These are phyloP conservation scores for Zaprionus lineosus DNA, from an alignment of 2,888 invertebrate genomes.

Conservation along the genomic window DNA sequence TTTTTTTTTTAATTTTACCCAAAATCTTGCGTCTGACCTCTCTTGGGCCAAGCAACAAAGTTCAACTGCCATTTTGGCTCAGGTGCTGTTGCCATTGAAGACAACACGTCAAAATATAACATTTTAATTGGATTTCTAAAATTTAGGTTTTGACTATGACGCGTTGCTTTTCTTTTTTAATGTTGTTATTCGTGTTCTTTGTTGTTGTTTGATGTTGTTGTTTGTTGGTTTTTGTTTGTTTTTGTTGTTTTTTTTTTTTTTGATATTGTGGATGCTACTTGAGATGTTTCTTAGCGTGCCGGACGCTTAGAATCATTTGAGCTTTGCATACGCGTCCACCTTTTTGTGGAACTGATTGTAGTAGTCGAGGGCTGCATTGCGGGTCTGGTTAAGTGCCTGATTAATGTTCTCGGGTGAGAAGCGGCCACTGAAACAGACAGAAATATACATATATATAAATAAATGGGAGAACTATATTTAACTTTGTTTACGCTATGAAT, in stretches of 20 bases:
- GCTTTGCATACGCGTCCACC: conserved; percentile 88
- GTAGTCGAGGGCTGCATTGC: conserved; percentile 87
- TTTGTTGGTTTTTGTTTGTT: conserved; percentile 12
- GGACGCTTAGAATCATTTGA: conserved; percentile 85
- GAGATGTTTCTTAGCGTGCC: conserved; percentile 56
- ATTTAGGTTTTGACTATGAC: conserved; percentile 59
- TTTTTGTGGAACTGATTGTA: conserved; percentile 91
- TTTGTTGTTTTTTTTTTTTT: conserved; percentile 11
- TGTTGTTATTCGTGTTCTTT: conserved; percentile 5
- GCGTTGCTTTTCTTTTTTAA: conserved; percentile 29
- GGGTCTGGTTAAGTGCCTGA: conserved; percentile 88
- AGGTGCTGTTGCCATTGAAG: no score
- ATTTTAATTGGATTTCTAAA: conserved; percentile 28
- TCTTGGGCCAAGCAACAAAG: not conserved
- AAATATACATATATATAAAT: not conserved
- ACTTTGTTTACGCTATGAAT: no score
- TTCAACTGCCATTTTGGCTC: conserved; percentile 25
- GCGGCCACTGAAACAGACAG: conserved; percentile 85
- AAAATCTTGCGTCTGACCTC: conserved; percentile 20
- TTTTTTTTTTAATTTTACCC: not conserved
- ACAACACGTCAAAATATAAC: conserved; percentile 46
- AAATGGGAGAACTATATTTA: not conserved
- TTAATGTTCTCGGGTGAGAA: conserved; percentile 90
- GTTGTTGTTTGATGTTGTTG: conserved; percentile 15
- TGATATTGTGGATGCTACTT: conserved; percentile 15